These are phyloP conservation scores for Sinocyclocheilus anophthalmus DNA, from an alignment of 2,113 vertebrate species.

Conservation along the genomic window DNA sequence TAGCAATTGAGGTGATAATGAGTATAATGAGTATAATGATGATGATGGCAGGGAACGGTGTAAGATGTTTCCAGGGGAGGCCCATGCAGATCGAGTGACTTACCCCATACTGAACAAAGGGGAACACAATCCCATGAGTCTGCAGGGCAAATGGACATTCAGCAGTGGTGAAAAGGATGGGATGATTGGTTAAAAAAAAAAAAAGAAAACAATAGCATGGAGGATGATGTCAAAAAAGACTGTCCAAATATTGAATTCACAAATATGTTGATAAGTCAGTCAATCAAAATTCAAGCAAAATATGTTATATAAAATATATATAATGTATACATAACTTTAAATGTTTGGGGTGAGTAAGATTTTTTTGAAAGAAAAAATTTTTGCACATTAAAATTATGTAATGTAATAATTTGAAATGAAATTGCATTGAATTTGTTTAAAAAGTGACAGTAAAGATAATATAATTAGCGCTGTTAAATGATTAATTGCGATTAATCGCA, in stretches of 20 bases:
- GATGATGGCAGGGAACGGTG: slow-evolving; percentile 32
- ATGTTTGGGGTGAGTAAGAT: not conserved
- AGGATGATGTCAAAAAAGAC: slow-evolving; percentile 40
- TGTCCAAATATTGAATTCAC: not conserved
- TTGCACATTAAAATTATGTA: too few species aligned
- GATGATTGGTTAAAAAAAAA: slow-evolving; percentile 25
- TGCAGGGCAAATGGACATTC: slow-evolving; percentile 63
- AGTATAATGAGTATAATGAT: slow-evolving; percentile 29
- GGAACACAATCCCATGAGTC: slow-evolving; percentile 79
- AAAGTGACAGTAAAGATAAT: too few species aligned
- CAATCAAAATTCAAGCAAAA: not conserved
- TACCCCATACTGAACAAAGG: slow-evolving; percentile 76
- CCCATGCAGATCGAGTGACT: slow-evolving; percentile 71
- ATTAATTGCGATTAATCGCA: too few species aligned
- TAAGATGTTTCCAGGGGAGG: slow-evolving; percentile 49
- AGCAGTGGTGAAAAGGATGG: slow-evolving; percentile 32
- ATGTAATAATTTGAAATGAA: too few species aligned
- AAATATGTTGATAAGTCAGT: not conserved
- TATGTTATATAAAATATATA: too few species aligned
- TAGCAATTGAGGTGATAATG: not conserved
- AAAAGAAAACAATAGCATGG: slow-evolving; percentile 34
- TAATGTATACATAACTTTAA: not conserved
- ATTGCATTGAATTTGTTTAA: too few species aligned
- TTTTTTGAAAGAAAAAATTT: not conserved
- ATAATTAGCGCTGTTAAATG: too few species aligned